phyloP scores from a whole-genome alignment of 2,888 invertebrate species.

The Autographa gamma region DNA sequence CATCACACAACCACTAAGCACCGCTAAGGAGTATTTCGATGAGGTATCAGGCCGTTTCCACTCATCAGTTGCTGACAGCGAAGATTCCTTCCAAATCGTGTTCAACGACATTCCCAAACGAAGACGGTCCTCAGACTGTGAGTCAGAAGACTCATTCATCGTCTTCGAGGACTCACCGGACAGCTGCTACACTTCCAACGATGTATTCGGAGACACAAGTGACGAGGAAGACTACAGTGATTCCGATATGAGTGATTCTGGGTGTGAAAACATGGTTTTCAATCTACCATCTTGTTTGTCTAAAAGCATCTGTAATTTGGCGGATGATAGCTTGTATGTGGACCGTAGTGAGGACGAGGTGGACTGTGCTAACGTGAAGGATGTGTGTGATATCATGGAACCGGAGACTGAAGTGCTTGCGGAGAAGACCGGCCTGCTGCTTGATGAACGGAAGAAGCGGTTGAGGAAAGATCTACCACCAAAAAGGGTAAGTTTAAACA shows the following conservation, averaged over 20 bases:
- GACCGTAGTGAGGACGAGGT: constrained; percentile 76
- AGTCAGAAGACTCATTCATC: constrained; percentile 90
- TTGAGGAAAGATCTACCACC: constrained; percentile 67
- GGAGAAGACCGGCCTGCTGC: constrained; percentile 66
- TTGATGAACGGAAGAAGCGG: constrained; percentile 70
- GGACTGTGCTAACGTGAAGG: constrained; percentile 69
- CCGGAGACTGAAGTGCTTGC: constrained; percentile 19
- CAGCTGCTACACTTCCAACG: constrained; percentile 79
- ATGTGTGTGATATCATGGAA: constrained; percentile 28
- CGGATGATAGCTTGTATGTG: constrained; percentile 78
- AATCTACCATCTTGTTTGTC: constrained; percentile 70
- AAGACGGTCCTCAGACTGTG: constrained; percentile 83
- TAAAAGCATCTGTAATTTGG: constrained; percentile 78
- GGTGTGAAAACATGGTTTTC: constrained; percentile 65
- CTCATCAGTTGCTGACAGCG: constrained; percentile 68
- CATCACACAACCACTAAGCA: constrained; percentile 19
- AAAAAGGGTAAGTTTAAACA: constrained; percentile 72
- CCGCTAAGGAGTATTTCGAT: constrained; percentile 73
- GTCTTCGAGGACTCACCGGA: constrained; percentile 84
- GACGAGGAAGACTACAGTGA: constrained; percentile 63
- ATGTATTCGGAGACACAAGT: constrained; percentile 74
- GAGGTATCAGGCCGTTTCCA: constrained; percentile 80
- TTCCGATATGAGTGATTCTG: constrained; percentile 69
- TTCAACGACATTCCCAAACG: constrained; percentile 72
- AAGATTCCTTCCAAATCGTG: constrained; percentile 84